Evolutionary conservation across 2,113 vertebrate genomes (phyloP).

Genomic region (Crotalus viridis): DNA sequence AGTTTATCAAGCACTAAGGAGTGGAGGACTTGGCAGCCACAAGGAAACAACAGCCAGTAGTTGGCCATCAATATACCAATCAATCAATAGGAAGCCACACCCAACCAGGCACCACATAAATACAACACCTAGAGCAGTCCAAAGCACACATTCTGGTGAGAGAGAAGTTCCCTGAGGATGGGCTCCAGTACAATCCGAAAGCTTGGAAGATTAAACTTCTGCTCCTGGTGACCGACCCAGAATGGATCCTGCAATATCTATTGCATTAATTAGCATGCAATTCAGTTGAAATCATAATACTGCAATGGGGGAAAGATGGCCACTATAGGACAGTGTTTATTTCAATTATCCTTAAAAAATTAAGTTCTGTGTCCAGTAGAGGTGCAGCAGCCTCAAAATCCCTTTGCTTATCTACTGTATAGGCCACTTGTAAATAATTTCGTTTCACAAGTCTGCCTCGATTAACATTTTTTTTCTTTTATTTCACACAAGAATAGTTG

Average conservation of each 20-base stretch:
- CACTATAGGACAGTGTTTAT: conserved; percentile 50
- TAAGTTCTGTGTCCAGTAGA: conserved; percentile 41
- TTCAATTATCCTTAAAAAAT: conserved; percentile 56
- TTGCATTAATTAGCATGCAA: conserved; percentile 47
- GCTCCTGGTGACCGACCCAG: not conserved
- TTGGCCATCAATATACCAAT: not conserved
- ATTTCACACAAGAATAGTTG: conserved; percentile 58
- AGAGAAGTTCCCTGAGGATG: not conserved
- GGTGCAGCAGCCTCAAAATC: conserved; percentile 42
- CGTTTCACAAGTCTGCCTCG: conserved; percentile 37
- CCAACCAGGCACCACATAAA: not conserved
- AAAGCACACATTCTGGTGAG: not conserved
- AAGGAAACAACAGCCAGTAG: not conserved
- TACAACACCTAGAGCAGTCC: not conserved
- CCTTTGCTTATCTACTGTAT: conserved; percentile 52
- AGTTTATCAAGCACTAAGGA: too few species aligned
- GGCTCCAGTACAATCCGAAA: not conserved
- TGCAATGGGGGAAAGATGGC: not conserved
- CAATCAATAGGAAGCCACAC: not conserved
- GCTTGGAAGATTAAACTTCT: not conserved
- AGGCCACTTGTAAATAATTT: conserved; percentile 58
- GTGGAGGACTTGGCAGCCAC: not conserved
- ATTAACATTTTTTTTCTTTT: conserved; percentile 62
- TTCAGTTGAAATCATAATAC: conserved; percentile 40
- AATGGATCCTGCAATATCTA: not conserved